phyloP scores from a whole-genome alignment of 2,797 vertebrate genomes.

The Caiman crocodilus region DNA sequence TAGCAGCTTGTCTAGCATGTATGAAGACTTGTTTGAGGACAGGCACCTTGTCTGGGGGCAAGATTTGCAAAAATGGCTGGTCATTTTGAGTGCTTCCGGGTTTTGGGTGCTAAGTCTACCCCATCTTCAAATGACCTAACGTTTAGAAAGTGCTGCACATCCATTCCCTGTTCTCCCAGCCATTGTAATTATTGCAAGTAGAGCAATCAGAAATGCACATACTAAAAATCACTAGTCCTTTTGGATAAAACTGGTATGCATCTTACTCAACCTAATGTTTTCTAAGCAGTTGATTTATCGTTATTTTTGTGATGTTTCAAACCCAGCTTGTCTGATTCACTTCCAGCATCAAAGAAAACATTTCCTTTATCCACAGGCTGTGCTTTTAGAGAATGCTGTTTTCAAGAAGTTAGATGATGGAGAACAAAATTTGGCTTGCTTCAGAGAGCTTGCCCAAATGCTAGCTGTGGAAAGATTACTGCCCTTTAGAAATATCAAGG shows the following conservation, averaged over 20 bases:
- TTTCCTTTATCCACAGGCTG: not conserved
- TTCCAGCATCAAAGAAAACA: not conserved
- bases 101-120: not conserved
- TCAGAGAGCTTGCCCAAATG: not conserved
- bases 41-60: not conserved
- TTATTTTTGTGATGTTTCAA: not conserved
- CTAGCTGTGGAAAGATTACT: not conserved
- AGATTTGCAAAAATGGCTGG: not conserved
- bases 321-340: not conserved
- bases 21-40: not conserved
- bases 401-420: not conserved
- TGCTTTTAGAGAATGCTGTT: not conserved
- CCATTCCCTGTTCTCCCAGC: not conserved
- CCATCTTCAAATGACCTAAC: not conserved
- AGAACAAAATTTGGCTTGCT: not conserved
- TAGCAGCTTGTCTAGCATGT: not conserved
- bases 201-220: not conserved
- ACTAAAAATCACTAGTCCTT: not conserved
- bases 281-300: not conserved
- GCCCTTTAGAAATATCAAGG: not conserved
- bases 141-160: not conserved
- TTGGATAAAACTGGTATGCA: not conserved
- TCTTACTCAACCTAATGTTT: not conserved
- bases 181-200: not conserved
- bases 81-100: not conserved